A percentile compares a stretch with the other conserved stretches of the same genome.
Conservation (phyloP, 2,888 invertebrate species). For the Nymphalis c-album region DNA sequence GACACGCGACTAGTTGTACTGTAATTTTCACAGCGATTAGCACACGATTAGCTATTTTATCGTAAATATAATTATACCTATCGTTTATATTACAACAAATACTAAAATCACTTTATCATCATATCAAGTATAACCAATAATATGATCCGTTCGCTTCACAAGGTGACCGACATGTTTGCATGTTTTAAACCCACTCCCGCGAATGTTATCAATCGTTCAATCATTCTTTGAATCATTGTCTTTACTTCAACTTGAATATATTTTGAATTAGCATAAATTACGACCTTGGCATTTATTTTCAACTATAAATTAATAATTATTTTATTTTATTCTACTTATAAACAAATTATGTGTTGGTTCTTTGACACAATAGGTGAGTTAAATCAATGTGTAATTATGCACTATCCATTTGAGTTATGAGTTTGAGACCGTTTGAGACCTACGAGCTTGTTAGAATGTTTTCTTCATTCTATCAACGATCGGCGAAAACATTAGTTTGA, state of each 20-base stretch:
- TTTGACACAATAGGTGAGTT: too few relatives aligned
- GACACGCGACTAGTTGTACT: too few relatives aligned
- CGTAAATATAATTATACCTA: not conserved
- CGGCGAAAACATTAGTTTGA: too few relatives aligned
- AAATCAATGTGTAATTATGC: too few relatives aligned
- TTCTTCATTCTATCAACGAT: too few relatives aligned
- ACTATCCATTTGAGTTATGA: too few relatives aligned
- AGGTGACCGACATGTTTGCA: conserved; percentile 37
- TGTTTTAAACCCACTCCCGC: conserved; percentile 21
- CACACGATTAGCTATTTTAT: not conserved
- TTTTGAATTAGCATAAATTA: not conserved
- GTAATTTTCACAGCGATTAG: too few relatives aligned
- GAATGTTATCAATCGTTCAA: conserved; percentile 5
- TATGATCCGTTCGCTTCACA: conserved; percentile 32
- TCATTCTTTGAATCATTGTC: conserved; percentile 13
- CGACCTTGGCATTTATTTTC: not conserved
- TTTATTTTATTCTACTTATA: too few relatives aligned
- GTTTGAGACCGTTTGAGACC: too few relatives aligned
- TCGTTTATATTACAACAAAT: not conserved
- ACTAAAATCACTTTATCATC: conserved; percentile 10
- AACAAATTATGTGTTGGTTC: too few relatives aligned
- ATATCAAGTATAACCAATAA: conserved; percentile 23
- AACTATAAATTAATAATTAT: too few relatives aligned
- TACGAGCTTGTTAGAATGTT: too few relatives aligned
- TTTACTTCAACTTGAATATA: conserved; percentile 7